Evolutionary conservation across 2,888 invertebrate species (phyloP), one percentile per base, ranked within the genome.

Genomic region (Epicampocera succincta): DNA sequence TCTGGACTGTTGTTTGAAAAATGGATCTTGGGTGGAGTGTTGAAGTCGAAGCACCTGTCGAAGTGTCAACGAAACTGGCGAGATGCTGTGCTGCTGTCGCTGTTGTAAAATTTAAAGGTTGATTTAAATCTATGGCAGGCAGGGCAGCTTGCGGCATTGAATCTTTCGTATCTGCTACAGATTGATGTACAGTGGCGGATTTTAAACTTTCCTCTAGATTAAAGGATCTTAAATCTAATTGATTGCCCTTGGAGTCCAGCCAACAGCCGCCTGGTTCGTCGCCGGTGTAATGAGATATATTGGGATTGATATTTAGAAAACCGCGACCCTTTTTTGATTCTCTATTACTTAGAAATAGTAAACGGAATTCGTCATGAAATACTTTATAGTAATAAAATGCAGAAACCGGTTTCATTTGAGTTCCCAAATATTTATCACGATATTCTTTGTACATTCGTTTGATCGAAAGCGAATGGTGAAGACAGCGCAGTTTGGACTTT

Each of bases 181-280:
- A 48, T 11, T 44, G 50, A 3, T 17, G 11, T 4, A 19, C 15
- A 21, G 21, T 40, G n/a, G 11, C 0, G 0, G 15, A 11, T 11
- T 58, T 71, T 19, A 75, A 71, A 44, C 63, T 80, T 38, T 58
- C 58, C 3, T 19, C 58, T 1, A 73, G 80, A 44, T 75, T 75
- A 17, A 58, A 25, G 0, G 42, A 38, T 25, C 44, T 42, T 21
- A 75, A 15, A 46, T 80, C 69, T 19, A 80, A 61, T 12, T 40
- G 56, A 44, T 80, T 75, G 19, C 80, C 75, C 29, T 71, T 80
- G 1, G 38, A 44, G 40, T 80, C 75, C n/a, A 75, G 17, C 85
- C 85, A 85, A 66, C 69, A 84, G n/a, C 85, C 85, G 4, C 85
- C 85, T 9, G 80, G 80, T 19, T 85, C 85, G 40, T 85, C 84